A percentile compares a stretch with the other conserved stretches of the same genome.
These are phyloP conservation scores for Silurus glanis DNA, from an alignment of 2,113 vertebrate species.

Conservation along the genomic window DNA sequence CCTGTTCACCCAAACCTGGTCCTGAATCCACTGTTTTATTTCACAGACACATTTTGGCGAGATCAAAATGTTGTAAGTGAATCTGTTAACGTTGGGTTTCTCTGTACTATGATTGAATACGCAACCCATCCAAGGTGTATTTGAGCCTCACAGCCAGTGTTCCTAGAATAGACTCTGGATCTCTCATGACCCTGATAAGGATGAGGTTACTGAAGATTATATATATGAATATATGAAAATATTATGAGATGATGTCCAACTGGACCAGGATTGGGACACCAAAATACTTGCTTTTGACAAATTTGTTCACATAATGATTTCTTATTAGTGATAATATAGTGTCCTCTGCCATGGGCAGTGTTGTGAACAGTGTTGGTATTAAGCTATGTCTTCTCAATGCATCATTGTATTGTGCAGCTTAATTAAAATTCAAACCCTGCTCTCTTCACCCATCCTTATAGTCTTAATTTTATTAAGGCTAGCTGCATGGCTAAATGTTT, in stretches of 20 bases:
- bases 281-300: constrained; percentile 17
- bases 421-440: constrained; percentile 25
- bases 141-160: background rate
- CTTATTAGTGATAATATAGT: constrained; percentile 10
- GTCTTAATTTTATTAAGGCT: background rate
- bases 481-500: constrained; percentile 15
- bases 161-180: background rate
- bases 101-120: background rate
- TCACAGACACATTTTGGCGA: constrained; percentile 39
- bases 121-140: background rate
- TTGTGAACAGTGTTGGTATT: constrained; percentile 8
- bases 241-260: background rate
- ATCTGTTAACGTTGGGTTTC: background rate
- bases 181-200: background rate
- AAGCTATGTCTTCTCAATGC: constrained; percentile 16
- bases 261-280: background rate
- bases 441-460: background rate
- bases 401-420: constrained; percentile 22
- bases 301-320: background rate
- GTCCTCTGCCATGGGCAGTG: background rate
- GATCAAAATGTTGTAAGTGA: background rate
- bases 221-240: background rate
- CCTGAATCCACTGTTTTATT: constrained; percentile 5
- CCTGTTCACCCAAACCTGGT: background rate
- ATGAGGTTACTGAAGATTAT: background rate